These are phyloP conservation scores for Suncus etruscus DNA, from an alignment of 2,113 vertebrate genomes.

Conservation along the genomic window DNA sequence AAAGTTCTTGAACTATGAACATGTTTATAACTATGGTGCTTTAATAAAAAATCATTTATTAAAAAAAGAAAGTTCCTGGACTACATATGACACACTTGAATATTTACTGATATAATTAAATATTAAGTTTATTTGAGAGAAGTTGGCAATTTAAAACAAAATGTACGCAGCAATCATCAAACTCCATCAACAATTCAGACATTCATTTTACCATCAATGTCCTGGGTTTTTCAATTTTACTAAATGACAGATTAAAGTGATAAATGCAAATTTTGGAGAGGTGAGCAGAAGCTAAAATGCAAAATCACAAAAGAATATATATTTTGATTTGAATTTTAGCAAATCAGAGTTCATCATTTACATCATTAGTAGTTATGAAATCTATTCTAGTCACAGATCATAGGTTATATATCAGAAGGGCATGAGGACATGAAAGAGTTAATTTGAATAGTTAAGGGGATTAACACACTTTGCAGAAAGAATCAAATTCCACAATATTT, in stretches of 20 bases:
- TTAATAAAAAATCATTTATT: too few species aligned
- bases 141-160: too few species aligned
- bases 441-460: background rate
- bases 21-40: too few species aligned
- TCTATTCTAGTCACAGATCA: background rate
- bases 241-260: background rate
- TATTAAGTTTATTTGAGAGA: too few species aligned
- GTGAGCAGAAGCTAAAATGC: background rate
- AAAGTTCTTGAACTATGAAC: too few species aligned
- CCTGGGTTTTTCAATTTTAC: constrained; percentile 20
- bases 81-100: too few species aligned
- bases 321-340: constrained; percentile 48
- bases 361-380: background rate
- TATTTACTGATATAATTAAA: too few species aligned
- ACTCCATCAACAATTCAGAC: too few species aligned
- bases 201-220: too few species aligned
- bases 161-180: too few species aligned
- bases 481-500: background rate
- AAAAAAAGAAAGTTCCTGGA: too few species aligned
- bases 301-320: constrained; percentile 42
- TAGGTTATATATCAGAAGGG: background rate
- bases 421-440: background rate
- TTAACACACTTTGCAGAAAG: background rate
- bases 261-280: constrained; percentile 17
- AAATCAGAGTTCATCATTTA: constrained; percentile 44